Evolutionary conservation across 2,888 invertebrate genomes (phyloP), one percentile per base, ranked within the genome.

Genomic region (Peribatodes rhomboidaria): DNA sequence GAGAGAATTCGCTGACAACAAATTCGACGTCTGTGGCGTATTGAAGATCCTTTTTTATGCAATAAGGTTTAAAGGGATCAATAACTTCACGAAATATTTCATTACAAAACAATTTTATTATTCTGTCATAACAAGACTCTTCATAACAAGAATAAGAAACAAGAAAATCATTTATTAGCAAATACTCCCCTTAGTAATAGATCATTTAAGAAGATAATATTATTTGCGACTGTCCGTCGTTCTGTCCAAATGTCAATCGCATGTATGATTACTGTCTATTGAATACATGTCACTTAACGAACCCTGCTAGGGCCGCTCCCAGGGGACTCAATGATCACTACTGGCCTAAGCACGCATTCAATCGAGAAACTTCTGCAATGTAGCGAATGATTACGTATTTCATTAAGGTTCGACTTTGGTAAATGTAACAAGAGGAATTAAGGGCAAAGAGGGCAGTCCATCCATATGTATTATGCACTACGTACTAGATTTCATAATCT

Each of bases 191-290:
- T 7, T 10, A 20, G n/a, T 27, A 49, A 27, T 11, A 14, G 16
- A 18, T 4, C 6, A 27, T 33, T 7, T 52, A 35, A 42, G 37
- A 22, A 1, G 14, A 37, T 65, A 55, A 60, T 42, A 54, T 1
- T 14, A 50, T 65, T 60, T 13, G 54, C 59, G 20, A 33, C 16
- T 41, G 54, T 41, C 33, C 20, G 53, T 58, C 31, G 41, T 47
- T 58, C 31, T 47, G 54, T 64, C 54, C 58, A 53, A 57, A 47
- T 44, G 64, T 59, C 64, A 50, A 1, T 65, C 37, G 31, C 31
- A 13, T 44, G 39, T 55, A 16, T 44, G 59, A 65, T 55, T 56
- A 60, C 37, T 56, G 65, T 60, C 58, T n/a, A 14, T 10, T 27
- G 39, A 14, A 18, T 54, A n/a, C 47, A 7, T 39, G 61, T 33